Conservation (phyloP, 2,888 invertebrate species). For the Hypena proboscidalis region DNA sequence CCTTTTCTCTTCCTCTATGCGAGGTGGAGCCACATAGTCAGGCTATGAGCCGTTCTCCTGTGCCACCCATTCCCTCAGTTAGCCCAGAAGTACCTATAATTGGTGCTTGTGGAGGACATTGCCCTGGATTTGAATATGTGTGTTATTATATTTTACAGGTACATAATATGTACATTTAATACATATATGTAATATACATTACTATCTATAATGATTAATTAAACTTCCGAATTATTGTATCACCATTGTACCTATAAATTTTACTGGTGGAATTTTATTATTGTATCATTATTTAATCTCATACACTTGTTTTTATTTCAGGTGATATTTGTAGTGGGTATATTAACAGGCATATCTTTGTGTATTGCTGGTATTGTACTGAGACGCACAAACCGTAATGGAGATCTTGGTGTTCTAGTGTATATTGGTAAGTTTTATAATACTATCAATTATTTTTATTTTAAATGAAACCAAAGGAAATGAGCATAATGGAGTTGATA, state of each 20-base stretch:
- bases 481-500: too few relatives aligned
- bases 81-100: conserved; percentile 85
- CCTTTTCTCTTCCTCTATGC: conserved; percentile 75
- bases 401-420: conserved; percentile 87
- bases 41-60: conserved; percentile 58
- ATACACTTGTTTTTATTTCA: conserved; percentile 67
- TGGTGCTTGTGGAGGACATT: conserved; percentile 89
- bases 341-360: conserved; percentile 87
- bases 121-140: conserved; percentile 89
- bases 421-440: conserved; percentile 87
- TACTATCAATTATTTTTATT: neutral
- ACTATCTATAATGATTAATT: neutral
- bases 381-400: conserved; percentile 86
- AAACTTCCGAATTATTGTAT: too few relatives aligned
- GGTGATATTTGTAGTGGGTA: conserved; percentile 88
- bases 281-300: neutral
- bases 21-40: conserved; percentile 60
- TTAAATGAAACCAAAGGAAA: too few relatives aligned
- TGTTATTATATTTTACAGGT: conserved; percentile 90
- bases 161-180: conserved; percentile 20
- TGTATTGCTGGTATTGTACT: conserved; percentile 88
- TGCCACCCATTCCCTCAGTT: conserved; percentile 65
- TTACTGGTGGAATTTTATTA: too few relatives aligned
- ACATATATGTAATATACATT: neutral
- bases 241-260: too few relatives aligned